phyloP scores from a whole-genome alignment of 2,888 invertebrate species.

The Papilio protenor region DNA sequence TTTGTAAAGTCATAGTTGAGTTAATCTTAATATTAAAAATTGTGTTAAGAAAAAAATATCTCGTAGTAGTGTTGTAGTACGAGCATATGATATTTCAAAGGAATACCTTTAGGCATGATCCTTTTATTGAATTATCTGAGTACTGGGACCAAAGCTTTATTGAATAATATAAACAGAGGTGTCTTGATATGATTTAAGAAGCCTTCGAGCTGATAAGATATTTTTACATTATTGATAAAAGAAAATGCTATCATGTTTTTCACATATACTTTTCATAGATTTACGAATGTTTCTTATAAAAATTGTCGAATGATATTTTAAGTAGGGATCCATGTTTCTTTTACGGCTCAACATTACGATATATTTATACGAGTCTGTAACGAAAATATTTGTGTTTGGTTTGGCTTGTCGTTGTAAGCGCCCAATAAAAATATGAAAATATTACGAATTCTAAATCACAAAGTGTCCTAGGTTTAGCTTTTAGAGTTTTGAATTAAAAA shows the following conservation, averaged over 20 bases:
- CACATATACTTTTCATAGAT: neutral
- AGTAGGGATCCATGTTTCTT: neutral
- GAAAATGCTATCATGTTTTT: neutral
- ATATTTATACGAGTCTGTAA: slow-evolving; percentile 2
- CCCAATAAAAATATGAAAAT: slow-evolving; percentile 12
- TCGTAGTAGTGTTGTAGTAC: neutral
- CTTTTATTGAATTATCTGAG: slow-evolving; percentile 39
- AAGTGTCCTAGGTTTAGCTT: neutral
- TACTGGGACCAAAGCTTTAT: slow-evolving; percentile 42
- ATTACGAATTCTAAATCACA: slow-evolving; percentile 6
- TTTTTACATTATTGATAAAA: neutral
- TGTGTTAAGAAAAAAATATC: neutral
- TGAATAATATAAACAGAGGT: slow-evolving; percentile 43
- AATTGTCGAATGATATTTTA: slow-evolving; percentile 7
- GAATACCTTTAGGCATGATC: slow-evolving; percentile 13
- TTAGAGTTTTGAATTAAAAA: neutral
- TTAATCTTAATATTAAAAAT: neutral
- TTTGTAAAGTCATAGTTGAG: too few species aligned
- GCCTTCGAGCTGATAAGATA: slow-evolving; percentile 15
- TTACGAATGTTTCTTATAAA: neutral
- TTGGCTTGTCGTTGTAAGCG: slow-evolving; percentile 25
- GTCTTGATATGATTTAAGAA: slow-evolving; percentile 43
- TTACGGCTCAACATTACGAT: slow-evolving; percentile 28
- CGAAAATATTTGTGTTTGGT: slow-evolving; percentile 13
- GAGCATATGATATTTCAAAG: slow-evolving; percentile 30